Evolutionary conservation across 2,797 vertebrate genomes (phyloP).

Genomic region (Apogon talboti): DNA sequence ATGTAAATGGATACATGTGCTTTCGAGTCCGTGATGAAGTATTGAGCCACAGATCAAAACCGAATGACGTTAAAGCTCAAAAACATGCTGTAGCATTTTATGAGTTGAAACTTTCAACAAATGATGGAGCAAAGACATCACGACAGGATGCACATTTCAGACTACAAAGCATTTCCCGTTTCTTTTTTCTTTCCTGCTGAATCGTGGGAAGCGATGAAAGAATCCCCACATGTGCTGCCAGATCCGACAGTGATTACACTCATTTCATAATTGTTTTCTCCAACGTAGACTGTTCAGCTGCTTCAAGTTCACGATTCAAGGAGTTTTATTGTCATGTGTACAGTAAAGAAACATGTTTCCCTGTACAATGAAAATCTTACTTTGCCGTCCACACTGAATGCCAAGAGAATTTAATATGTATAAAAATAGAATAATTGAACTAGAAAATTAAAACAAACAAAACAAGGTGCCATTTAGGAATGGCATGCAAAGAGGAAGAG

Average conservation of each 20-base stretch:
- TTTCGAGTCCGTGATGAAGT: not conserved
- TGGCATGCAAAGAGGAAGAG: too few relatives aligned
- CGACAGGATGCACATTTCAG: not conserved
- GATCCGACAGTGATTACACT: conserved; percentile 9
- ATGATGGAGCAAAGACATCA: not conserved
- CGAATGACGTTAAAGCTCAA: not conserved
- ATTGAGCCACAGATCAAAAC: conserved; percentile 10
- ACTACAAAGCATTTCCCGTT: not conserved
- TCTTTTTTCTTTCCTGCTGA: not conserved
- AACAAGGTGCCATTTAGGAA: too few relatives aligned
- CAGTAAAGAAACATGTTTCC: too few relatives aligned
- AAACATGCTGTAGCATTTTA: conserved; percentile 17
- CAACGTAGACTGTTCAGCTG: conserved; percentile 3
- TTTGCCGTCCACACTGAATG: too few relatives aligned
- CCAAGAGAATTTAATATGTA: too few relatives aligned
- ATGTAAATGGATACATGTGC: conserved; percentile 32
- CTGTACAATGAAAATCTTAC: too few relatives aligned
- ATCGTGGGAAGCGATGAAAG: conserved; percentile 4
- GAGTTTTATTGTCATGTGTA: too few relatives aligned
- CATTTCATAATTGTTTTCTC: conserved; percentile 18
- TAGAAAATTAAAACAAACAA: too few relatives aligned
- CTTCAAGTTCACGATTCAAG: too few relatives aligned
- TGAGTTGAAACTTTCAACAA: not conserved
- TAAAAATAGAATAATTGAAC: too few relatives aligned
- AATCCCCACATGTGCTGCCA: not conserved